Conservation (phyloP, 2,797 vertebrate genomes). For the Aeoliscus strigatus region DNA sequence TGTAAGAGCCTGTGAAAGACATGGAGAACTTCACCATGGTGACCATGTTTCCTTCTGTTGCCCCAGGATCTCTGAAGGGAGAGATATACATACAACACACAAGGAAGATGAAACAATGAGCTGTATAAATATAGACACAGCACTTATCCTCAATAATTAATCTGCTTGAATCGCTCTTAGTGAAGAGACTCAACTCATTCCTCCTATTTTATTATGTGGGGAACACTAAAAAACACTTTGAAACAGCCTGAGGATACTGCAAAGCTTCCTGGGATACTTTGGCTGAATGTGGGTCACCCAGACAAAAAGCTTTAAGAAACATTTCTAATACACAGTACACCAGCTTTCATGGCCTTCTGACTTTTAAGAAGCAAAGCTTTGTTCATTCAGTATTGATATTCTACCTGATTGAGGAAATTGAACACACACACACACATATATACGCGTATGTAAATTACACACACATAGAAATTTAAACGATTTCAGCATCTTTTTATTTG, state of each 20-base stretch:
- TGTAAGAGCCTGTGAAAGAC: slow-evolving; percentile 47
- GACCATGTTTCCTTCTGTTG: slow-evolving; percentile 12
- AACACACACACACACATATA: neutral
- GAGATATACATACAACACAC: too few species aligned
- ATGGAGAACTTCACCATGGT: slow-evolving; percentile 24
- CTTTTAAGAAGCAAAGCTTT: too few species aligned
- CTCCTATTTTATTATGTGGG: too few species aligned
- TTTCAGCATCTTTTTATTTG: slow-evolving; percentile 94
- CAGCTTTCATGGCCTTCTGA: too few species aligned
- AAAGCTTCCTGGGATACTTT: slow-evolving; percentile 13
- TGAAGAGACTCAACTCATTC: too few species aligned
- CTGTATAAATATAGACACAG: too few species aligned
- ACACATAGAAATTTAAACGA: slow-evolving; percentile 27
- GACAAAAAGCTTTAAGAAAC: slow-evolving; percentile 4
- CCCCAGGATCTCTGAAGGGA: slow-evolving; percentile 15
- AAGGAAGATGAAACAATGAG: neutral
- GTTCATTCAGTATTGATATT: too few species aligned
- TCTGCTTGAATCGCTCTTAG: too few species aligned
- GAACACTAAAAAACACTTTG: too few species aligned
- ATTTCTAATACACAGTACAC: slow-evolving; percentile 1
- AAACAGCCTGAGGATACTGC: slow-evolving; percentile 7
- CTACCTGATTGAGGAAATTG: too few species aligned
- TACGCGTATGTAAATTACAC: slow-evolving; percentile 30
- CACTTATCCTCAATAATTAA: too few species aligned
- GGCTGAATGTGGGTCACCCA: slow-evolving; percentile 22